phyloP scores from a whole-genome alignment of 1,140 invertebrate species.

The Sarcophaga bullata region DNA sequence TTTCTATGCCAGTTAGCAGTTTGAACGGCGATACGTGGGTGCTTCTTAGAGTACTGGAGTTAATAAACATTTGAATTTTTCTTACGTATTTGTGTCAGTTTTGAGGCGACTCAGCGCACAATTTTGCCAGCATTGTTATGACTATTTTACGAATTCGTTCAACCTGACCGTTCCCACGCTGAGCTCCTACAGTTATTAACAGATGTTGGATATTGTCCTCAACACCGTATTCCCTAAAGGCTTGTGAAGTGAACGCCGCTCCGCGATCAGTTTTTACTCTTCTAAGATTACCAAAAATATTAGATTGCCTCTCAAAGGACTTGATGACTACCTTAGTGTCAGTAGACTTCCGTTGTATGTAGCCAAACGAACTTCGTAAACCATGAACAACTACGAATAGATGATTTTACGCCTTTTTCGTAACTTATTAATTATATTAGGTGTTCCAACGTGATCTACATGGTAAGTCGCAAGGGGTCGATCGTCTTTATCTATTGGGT shows the following conservation, averaged over 20 bases:
- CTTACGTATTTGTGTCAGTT: constrained; percentile 57
- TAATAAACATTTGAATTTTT: constrained; percentile 53
- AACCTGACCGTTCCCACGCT: constrained; percentile 50
- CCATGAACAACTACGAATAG: constrained; percentile 61
- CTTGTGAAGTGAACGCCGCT: constrained; percentile 16
- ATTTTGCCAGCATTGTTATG: constrained; percentile 53
- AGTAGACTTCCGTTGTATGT: constrained; percentile 46
- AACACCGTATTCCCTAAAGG: constrained; percentile 45
- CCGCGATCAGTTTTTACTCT: constrained; percentile 20
- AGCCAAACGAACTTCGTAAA: constrained; percentile 66
- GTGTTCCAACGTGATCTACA: constrained; percentile 55
- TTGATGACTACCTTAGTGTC: constrained; percentile 31
- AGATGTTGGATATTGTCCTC: constrained; percentile 52
- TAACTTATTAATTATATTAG: too few relatives aligned
- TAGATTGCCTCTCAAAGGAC: constrained; percentile 37
- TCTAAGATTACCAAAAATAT: constrained; percentile 34
- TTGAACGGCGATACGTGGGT: constrained; percentile 59
- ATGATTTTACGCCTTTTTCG: constrained; percentile 64
- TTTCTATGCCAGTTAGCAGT: constrained; percentile 54
- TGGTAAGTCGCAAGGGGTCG: constrained; percentile 50
- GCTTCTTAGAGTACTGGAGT: constrained; percentile 56
- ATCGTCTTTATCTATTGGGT: constrained; percentile 56
- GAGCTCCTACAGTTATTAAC: constrained; percentile 55
- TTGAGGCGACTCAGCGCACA: constrained; percentile 49
- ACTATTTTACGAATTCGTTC: constrained; percentile 25